Evolutionary conservation across 1,140 invertebrate species (phyloP).

Genomic region (Asbolus verrucosus): DNA sequence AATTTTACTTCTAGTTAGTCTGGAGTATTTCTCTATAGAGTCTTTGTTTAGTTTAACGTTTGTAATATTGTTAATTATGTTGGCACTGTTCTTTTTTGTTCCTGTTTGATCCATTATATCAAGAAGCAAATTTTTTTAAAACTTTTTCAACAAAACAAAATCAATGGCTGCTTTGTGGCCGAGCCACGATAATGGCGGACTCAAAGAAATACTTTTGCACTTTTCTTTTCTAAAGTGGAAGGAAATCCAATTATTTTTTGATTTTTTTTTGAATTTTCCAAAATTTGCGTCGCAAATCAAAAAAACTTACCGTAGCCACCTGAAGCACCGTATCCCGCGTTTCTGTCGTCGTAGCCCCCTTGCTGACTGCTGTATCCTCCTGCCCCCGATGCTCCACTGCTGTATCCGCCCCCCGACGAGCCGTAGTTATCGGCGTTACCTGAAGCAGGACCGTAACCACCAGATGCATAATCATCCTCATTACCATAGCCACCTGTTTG

Average conservation of each 20-base stretch:
- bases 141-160: constrained; percentile 9
- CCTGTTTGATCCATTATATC: constrained; percentile 8
- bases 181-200: background rate
- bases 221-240: constrained; percentile 28
- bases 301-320: constrained; percentile 51
- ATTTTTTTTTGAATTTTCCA: constrained; percentile 3
- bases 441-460: background rate
- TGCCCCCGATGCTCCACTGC: constrained; percentile 19
- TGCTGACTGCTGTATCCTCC: constrained; percentile 51
- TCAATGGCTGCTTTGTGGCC: constrained; percentile 18
- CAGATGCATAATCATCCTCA: background rate
- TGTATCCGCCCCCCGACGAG: constrained; percentile 37
- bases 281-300: constrained; percentile 1
- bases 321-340: constrained; percentile 41
- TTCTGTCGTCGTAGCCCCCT: constrained; percentile 47
- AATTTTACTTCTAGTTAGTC: no score
- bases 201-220: constrained; percentile 37
- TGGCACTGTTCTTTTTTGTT: no score
- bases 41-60: no score
- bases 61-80: background rate
- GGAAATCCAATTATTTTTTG: constrained; percentile 16
- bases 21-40: no score
- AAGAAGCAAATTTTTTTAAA: constrained; percentile 6
- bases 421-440: constrained; percentile 44
- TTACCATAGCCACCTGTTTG: constrained; percentile 20